phyloP scores from a whole-genome alignment of 2,113 vertebrate genomes.

The Lepisosteus osseus region DNA sequence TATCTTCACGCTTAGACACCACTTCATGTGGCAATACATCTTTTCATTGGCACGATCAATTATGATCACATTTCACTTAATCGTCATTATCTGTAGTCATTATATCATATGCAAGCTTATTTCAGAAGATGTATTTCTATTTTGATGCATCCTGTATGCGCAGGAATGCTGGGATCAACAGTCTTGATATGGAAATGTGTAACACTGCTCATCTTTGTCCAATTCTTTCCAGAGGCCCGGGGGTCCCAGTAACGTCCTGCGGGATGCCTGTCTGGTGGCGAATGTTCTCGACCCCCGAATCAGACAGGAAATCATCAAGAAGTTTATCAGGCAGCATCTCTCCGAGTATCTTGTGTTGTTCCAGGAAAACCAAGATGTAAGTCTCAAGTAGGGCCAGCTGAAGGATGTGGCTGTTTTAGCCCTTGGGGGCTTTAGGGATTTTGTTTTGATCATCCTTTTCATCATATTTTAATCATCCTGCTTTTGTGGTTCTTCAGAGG shows the following conservation, averaged over 20 bases:
- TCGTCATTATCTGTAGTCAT: not conserved
- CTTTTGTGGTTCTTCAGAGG: no score
- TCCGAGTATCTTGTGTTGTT: slow-evolving; percentile 95
- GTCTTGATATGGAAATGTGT: not conserved
- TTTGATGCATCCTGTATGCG: no score
- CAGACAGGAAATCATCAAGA: slow-evolving; percentile 98
- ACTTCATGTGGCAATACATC: no score
- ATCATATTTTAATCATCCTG: no score
- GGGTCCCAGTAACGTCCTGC: slow-evolving; percentile 91
- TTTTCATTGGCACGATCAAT: not conserved
- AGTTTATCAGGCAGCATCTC: slow-evolving; percentile 95
- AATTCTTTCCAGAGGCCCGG: slow-evolving; percentile 73
- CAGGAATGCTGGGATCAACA: no score
- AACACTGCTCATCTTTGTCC: not conserved
- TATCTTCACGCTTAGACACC: no score
- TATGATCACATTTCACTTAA: not conserved
- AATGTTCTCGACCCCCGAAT: slow-evolving; percentile 93
- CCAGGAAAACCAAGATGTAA: slow-evolving; percentile 98
- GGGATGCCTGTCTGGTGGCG: slow-evolving; percentile 91
- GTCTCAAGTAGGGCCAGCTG: slow-evolving; percentile 30
- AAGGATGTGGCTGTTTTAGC: no score
- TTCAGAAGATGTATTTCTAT: no score
- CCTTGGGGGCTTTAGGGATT: no score
- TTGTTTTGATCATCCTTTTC: no score
- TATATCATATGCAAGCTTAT: no score